Percentiles rank a stretch among this genome's conserved stretches.
These are phyloP conservation scores for Meandrusa payeni DNA, from an alignment of 2,888 invertebrate species.

Conservation along the genomic window DNA sequence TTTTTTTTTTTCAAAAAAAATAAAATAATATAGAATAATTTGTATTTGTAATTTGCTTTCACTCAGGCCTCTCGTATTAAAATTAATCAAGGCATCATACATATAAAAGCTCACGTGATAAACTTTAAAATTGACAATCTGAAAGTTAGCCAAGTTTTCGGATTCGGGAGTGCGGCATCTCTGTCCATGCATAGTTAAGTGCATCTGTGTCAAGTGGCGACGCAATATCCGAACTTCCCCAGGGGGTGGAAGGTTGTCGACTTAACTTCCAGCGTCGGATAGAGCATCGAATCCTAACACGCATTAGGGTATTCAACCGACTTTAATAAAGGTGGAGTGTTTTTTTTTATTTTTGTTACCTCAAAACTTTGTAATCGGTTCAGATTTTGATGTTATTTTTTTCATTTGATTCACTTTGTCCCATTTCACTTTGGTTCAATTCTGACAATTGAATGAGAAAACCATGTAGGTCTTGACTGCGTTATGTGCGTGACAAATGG, in stretches of 20 bases:
- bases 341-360: too few relatives aligned
- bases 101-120: conserved; percentile 25
- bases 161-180: conserved; percentile 58
- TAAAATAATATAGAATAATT: too few relatives aligned
- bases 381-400: too few relatives aligned
- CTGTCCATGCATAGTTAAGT: conserved; percentile 76
- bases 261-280: conserved; percentile 20
- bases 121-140: conserved; percentile 56
- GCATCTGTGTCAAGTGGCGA: conserved; percentile 68
- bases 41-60: neutral
- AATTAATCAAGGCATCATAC: neutral
- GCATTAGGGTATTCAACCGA: too few relatives aligned
- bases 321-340: too few relatives aligned
- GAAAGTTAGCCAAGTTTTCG: conserved; percentile 55
- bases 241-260: conserved; percentile 27
- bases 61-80: neutral
- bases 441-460: too few relatives aligned
- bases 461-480: too few relatives aligned
- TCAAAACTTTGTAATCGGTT: too few relatives aligned
- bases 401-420: too few relatives aligned
- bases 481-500: too few relatives aligned
- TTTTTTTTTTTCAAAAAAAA: too few relatives aligned
- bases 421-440: too few relatives aligned
- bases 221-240: conserved; percentile 64
- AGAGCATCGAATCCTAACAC: neutral